These are phyloP conservation scores for Agonopterix arenella DNA, from an alignment of 2,888 invertebrate species.

Conservation along the genomic window DNA sequence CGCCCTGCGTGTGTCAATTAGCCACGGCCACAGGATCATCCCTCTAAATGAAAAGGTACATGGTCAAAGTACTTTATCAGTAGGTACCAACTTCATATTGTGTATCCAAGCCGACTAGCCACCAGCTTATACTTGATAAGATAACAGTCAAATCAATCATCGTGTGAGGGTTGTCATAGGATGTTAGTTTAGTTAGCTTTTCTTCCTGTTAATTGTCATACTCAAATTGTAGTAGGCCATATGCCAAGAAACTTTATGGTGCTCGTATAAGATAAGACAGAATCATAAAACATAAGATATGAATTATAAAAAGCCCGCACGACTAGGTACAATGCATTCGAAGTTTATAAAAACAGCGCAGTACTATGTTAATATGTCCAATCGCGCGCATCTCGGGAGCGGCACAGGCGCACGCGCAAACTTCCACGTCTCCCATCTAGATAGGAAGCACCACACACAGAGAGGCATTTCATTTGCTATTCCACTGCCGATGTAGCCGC, in stretches of 20 bases:
- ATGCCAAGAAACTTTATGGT: background rate
- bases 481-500: slow-evolving; percentile 37
- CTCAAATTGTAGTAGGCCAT: background rate
- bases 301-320: slow-evolving; percentile 32
- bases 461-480: slow-evolving; percentile 62
- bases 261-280: background rate
- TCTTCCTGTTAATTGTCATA: too few relatives aligned
- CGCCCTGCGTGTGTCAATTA: slow-evolving; percentile 52
- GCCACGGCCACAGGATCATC: slow-evolving; percentile 7
- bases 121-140: slow-evolving; percentile 9
- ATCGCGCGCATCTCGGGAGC: slow-evolving; percentile 42
- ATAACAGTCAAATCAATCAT: too few relatives aligned
- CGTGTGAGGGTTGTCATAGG: too few relatives aligned
- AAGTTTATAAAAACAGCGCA: slow-evolving; percentile 29
- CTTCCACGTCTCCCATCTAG: slow-evolving; percentile 30
- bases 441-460: slow-evolving; percentile 44
- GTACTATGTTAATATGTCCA: slow-evolving; percentile 45
- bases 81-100: too few relatives aligned
- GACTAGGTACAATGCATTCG: slow-evolving; percentile 22
- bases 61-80: too few relatives aligned
- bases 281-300: slow-evolving; percentile 26
- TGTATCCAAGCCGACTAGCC: slow-evolving; percentile 5
- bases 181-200: too few relatives aligned
- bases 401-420: slow-evolving; percentile 27
- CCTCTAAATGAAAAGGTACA: too few relatives aligned